phyloP scores from a whole-genome alignment of 2,888 invertebrate species.

The Lochmaea capreae region DNA sequence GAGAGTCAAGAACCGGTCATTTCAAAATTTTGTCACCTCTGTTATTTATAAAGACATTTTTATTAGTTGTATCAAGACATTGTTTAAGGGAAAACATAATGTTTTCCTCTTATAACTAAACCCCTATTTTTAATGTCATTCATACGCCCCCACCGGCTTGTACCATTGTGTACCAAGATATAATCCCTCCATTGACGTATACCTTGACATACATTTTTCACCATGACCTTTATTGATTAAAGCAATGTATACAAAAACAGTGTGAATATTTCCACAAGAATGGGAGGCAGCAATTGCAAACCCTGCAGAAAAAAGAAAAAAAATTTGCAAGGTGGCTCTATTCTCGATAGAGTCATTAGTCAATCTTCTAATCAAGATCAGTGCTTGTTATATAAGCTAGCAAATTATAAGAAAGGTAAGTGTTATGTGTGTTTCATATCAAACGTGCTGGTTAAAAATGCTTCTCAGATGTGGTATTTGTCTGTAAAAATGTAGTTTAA shows the following conservation, averaged over 20 bases:
- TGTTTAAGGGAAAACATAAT: too few species aligned
- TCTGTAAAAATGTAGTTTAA: too few species aligned
- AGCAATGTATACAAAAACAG: slow-evolving; percentile 37
- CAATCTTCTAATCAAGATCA: slow-evolving; percentile 88
- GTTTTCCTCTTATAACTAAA: not conserved
- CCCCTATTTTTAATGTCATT: slow-evolving; percentile 21
- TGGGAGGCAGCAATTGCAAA: slow-evolving; percentile 67
- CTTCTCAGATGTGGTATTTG: too few species aligned
- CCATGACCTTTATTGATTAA: slow-evolving; percentile 54
- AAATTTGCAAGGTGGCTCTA: slow-evolving; percentile 75
- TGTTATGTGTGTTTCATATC: not conserved
- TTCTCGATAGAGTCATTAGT: slow-evolving; percentile 90
- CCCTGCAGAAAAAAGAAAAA: slow-evolving; percentile 64
- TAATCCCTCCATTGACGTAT: slow-evolving; percentile 30
- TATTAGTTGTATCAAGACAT: too few species aligned
- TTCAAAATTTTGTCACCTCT: too few species aligned
- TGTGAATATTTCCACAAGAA: slow-evolving; percentile 41
- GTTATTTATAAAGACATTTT: too few species aligned
- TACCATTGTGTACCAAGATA: slow-evolving; percentile 49
- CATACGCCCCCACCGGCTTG: slow-evolving; percentile 33
- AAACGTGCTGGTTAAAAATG: too few species aligned
- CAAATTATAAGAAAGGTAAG: slow-evolving; percentile 88
- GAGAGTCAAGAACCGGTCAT: too few species aligned
- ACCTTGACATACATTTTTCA: slow-evolving; percentile 57
- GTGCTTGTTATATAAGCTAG: slow-evolving; percentile 87